These are phyloP conservation scores for Rhombomys opimus DNA, from an alignment of 2,113 vertebrate species.

Conservation along the genomic window DNA sequence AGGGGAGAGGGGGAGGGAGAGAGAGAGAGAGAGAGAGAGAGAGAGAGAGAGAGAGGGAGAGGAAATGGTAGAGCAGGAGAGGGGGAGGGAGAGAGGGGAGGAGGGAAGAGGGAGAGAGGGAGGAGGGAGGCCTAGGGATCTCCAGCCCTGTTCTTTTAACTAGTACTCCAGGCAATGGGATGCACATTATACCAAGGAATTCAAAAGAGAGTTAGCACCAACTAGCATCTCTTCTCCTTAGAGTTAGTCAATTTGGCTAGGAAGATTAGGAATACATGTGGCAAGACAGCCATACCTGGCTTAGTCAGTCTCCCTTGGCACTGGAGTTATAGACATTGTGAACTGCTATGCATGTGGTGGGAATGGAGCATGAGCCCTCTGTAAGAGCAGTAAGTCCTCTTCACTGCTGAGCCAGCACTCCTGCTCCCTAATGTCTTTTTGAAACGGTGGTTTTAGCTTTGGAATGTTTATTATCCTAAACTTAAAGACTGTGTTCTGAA, in stretches of 20 bases:
- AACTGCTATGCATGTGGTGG: not conserved
- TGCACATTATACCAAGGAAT: not conserved
- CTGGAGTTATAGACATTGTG: not conserved
- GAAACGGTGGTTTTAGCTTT: constrained; percentile 5
- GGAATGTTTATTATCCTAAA: constrained; percentile 30
- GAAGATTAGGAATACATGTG: not conserved
- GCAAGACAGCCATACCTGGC: not conserved
- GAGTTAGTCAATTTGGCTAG: not conserved
- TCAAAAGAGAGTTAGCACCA: not conserved
- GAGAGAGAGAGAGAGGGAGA: no score
- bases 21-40: not conserved
- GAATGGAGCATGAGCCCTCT: not conserved
- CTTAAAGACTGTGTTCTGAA: constrained; percentile 40
- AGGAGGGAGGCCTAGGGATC: not conserved
- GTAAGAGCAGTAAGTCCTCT: not conserved
- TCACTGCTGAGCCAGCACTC: not conserved
- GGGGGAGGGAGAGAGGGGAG: no score
- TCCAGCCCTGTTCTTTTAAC: constrained; percentile 40
- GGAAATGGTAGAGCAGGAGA: not conserved
- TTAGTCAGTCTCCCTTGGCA: not conserved
- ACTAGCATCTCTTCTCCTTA: not conserved
- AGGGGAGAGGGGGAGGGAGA: no score
- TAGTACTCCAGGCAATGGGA: not conserved
- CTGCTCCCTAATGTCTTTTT: not conserved
- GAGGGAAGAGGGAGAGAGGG: not conserved